Base-by-base conservation (phyloP, 2,797 vertebrate species). In the Coilia nasus region DNA sequence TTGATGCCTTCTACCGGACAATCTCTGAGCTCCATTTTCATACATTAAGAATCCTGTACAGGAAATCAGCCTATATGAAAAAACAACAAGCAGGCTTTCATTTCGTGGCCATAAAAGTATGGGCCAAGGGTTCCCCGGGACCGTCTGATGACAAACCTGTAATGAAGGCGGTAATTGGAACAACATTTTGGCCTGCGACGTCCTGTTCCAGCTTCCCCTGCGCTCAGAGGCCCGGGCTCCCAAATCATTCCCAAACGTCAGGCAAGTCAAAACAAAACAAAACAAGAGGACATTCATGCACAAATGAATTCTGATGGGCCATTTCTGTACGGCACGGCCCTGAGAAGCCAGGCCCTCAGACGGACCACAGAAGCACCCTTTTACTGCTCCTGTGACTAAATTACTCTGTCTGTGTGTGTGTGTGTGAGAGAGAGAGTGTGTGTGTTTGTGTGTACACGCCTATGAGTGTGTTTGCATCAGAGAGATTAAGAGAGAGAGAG, bases 161-260 rank as follows among this genome's bases (percentile, higher is more conserved):
- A 95, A 95, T 89, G 93, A 94, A 95, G 92, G 90, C 93, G 78
- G 92, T 96, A 96, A 96, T 95, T 94, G 93, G 92, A 95, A 95
- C 93, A 96, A 94, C 93, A 92, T 96, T 96, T 94, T 87, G 91
- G 91, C 92, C 91, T 88, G 88, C 83, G 87, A 91, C 86, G 89
- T 93, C 92, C 91, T 87, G 83, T 91, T 92, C 90, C 84, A 88
- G 87, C 93, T 92, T 94, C 92, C 93, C 91, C 91, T 89, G 89
- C 91, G 93, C 92, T 93, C 91, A 89, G 92, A 90, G 91, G 71
- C 83, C 90, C 84, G 87, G 90, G 91, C 89, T 93, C 90, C 93
- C 86, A 95, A 96, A 96, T 95, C 93, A 94, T 94, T 95, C 92
- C 94, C 94, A 95, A 96, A 95, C 91, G 91, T 92, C 92, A 87